phyloP scores from a whole-genome alignment of 2,888 invertebrate species.

The Dicyrtoma fusca region DNA sequence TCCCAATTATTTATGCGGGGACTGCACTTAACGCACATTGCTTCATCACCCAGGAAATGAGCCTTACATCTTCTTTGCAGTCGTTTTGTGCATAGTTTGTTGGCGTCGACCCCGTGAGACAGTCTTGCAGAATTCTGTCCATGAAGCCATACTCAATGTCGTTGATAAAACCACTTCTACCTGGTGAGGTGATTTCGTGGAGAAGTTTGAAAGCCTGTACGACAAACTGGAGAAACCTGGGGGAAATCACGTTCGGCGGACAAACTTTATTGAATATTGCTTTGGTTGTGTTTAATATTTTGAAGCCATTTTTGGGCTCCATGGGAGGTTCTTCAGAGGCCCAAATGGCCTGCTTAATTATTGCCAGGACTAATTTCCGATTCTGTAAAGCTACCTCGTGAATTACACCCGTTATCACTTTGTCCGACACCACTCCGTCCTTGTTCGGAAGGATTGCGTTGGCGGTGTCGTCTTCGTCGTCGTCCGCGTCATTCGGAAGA shows the following conservation, averaged over 20 bases:
- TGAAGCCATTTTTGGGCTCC: constrained; percentile 28
- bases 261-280: constrained; percentile 16
- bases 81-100: constrained; percentile 5
- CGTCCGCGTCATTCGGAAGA: not conserved
- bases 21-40: too few relatives aligned
- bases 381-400: constrained; percentile 18
- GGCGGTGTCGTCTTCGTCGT: not conserved
- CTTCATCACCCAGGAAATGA: too few relatives aligned
- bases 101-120: not conserved
- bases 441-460: not conserved
- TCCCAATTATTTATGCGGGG: too few relatives aligned
- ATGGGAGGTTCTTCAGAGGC: not conserved
- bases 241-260: constrained; percentile 13
- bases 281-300: constrained; percentile 18
- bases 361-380: constrained; percentile 20
- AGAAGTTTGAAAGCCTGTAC: constrained; percentile 2
- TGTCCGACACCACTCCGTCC: not conserved
- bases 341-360: constrained; percentile 6
- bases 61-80: constrained; percentile 26
- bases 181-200: not conserved
- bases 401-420: not conserved
- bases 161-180: constrained; percentile 7
- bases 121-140: constrained; percentile 1
- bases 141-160: constrained; percentile 19
- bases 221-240: constrained; percentile 6